A percentile compares a stretch with the other conserved stretches of the same genome.
These are phyloP conservation scores for Torymus tubicola DNA, from an alignment of 2,888 invertebrate genomes.

Conservation along the genomic window DNA sequence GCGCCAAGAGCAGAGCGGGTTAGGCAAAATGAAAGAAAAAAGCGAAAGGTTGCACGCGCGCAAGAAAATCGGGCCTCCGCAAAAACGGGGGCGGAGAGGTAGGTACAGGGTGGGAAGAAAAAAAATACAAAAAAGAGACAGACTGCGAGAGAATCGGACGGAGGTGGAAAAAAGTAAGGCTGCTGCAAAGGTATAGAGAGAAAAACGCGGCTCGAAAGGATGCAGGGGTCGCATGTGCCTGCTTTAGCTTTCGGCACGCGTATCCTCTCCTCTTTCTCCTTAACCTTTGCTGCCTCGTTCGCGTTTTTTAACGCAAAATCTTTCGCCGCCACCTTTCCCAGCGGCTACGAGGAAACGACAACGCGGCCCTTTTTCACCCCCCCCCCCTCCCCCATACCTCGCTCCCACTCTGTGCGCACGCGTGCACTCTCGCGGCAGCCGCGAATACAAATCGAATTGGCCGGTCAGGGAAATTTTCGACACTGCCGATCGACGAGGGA, in stretches of 20 bases:
- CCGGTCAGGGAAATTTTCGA: slow-evolving; percentile 64
- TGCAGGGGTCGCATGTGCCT: slow-evolving; percentile 57
- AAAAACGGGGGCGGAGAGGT: neutral
- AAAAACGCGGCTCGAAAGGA: slow-evolving; percentile 45
- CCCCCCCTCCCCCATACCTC: neutral
- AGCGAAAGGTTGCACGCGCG: neutral
- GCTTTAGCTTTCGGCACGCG: slow-evolving; percentile 73
- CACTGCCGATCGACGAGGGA: slow-evolving; percentile 29
- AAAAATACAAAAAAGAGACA: slow-evolving; percentile 8
- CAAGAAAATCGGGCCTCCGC: slow-evolving; percentile 5
- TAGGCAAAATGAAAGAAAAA: slow-evolving; percentile 31
- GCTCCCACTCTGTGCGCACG: slow-evolving; percentile 46
- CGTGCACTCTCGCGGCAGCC: slow-evolving; percentile 13
- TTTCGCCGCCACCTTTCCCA: slow-evolving; percentile 55
- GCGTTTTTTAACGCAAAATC: slow-evolving; percentile 73
- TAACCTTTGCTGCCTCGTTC: slow-evolving; percentile 74
- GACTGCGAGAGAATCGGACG: neutral
- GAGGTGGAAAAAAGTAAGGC: neutral
- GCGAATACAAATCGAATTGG: slow-evolving; percentile 69
- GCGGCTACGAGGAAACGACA: slow-evolving; percentile 29
- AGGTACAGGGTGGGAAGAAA: neutral
- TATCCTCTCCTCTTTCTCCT: slow-evolving; percentile 64
- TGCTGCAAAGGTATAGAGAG: neutral
- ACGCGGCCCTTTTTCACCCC: slow-evolving; percentile 13
- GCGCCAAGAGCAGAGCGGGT: slow-evolving; percentile 18